A percentile compares a stretch with the other conserved stretches of the same genome.
These are phyloP conservation scores for Kryptopterus vitreolus DNA, from an alignment of 2,797 vertebrate genomes.

Conservation along the genomic window DNA sequence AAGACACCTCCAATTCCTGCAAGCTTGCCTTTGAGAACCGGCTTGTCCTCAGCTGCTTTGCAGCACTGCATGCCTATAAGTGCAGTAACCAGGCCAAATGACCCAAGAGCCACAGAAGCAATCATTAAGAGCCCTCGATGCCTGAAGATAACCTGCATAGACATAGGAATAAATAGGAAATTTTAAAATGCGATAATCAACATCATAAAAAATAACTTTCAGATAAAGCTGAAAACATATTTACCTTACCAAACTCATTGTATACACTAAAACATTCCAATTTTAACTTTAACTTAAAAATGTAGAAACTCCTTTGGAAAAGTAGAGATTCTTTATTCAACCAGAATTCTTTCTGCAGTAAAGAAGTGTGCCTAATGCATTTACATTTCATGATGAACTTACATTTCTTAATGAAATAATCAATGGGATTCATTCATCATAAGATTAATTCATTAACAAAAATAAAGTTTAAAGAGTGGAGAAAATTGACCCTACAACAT, in stretches of 20 bases:
- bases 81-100: constrained; percentile 72
- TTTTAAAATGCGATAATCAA: background rate
- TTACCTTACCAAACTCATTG: too few species aligned
- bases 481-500: too few species aligned
- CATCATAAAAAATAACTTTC: background rate
- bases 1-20: constrained; percentile 74
- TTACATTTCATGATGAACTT: background rate
- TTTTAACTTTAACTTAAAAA: too few species aligned
- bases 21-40: constrained; percentile 77
- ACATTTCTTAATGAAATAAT: background rate
- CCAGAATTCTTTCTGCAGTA: background rate
- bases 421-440: too few species aligned
- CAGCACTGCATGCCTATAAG: constrained; percentile 84
- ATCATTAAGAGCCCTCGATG: constrained; percentile 89
- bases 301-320: background rate
- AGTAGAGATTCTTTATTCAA: background rate
- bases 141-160: constrained; percentile 83
- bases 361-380: background rate
- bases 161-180: background rate
- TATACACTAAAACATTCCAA: background rate
- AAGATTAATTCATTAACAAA: too few species aligned
- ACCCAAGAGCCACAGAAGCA: constrained; percentile 72
- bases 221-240: background rate
- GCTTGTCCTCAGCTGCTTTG: constrained; percentile 73
- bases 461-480: too few species aligned